Evolutionary conservation across 2,113 vertebrate genomes (phyloP), one percentile per base, ranked within the genome.

Genomic region (Grammomys dolichurus): DNA sequence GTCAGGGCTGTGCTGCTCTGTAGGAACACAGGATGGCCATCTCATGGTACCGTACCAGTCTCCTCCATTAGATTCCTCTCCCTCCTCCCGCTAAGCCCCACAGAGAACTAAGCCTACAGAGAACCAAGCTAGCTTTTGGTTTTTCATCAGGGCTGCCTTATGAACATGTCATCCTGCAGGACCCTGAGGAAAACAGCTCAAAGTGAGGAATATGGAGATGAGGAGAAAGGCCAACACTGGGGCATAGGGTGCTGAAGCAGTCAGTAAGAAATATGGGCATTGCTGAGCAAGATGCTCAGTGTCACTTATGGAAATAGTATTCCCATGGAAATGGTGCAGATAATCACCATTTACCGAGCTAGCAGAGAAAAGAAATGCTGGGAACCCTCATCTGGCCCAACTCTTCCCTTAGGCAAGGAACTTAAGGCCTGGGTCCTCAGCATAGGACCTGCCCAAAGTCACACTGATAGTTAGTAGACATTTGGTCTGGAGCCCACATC

Each of bases 1-100:
- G 58, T 46, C 17, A 46, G 63, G 0, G 0, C 84, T 58, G 0
- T 36, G 67, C 85, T 65, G 60, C 75, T 40, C 65, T 63, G 54
- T 0, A 1, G 82, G 60, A 9, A 73, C 48, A 28, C 7, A 7
- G 0, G 33, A 72, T 9, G 22, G 70, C 17, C 56, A 1, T 16
- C 60, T 69, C 85, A 13, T 0, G 1, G 26, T 89, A 73, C 54
- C 51, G 73, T 73, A 81, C 2, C 9, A 51, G 8, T 2, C 0
- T 88, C 91, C 67, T 77, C 92, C 12, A 0, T 7, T 28, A 12
- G 51, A 24, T 36, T 87, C 70, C n/a, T 72, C 73, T 84, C 63
- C 13, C 22, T 54, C 76, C 77, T 13, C 33, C 22, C 40, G 0
- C n/a, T 26, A 0, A 51, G 1, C 0, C 58, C 72, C 36, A 1